Evolutionary conservation across 2,888 invertebrate genomes (phyloP), one percentile per base, ranked within the genome.

Genomic region (Arctia plantaginis): DNA sequence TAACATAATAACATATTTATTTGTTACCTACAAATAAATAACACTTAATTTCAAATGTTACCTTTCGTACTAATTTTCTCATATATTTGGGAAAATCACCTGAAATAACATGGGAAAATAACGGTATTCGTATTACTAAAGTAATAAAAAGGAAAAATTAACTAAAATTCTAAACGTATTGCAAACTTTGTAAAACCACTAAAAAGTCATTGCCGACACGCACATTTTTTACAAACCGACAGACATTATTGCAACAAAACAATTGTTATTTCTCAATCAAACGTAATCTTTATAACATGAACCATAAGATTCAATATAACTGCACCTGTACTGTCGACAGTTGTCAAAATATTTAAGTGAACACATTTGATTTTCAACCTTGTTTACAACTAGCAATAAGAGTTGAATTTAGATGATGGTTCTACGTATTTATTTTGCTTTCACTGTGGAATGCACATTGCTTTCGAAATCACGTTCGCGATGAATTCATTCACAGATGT

Each of bases 401-500:
- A 74, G 65, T 62, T 23, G 39, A 66, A 69, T 71, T 67, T 23
- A 64, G 44, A 8, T 51, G 27, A 62, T 15, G 68, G 66, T 74
- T 71, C 79, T 73, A 77, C 83, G 68, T 67, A 27, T 86, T 82
- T 89, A 87, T 90, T 90, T 90, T 87, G 87, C 90, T 90, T 90
- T 90, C 90, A 89, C 90, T 86, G n/a, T 79, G 78, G 85, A 85
- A 87, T 86, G 83, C 82, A 77, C 86, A 86, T 81, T 82, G 86
- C 86, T 89, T 89, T 89, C 88, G 82, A 88, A 84, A 85, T 82
- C 82, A 82, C 77, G 80, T 81, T 81, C 74, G 77, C 78, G 73
- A 82, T 82, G 78, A 86, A 87, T 87, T 84, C 85, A 86, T 87
- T 84, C 76, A 79, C 81, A 81, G 77, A 80, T 75, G 73, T 82